Evolutionary conservation across 1,140 invertebrate genomes (phyloP), one percentile per base, ranked within the genome.

Genomic region (Bombyx mandarina): DNA sequence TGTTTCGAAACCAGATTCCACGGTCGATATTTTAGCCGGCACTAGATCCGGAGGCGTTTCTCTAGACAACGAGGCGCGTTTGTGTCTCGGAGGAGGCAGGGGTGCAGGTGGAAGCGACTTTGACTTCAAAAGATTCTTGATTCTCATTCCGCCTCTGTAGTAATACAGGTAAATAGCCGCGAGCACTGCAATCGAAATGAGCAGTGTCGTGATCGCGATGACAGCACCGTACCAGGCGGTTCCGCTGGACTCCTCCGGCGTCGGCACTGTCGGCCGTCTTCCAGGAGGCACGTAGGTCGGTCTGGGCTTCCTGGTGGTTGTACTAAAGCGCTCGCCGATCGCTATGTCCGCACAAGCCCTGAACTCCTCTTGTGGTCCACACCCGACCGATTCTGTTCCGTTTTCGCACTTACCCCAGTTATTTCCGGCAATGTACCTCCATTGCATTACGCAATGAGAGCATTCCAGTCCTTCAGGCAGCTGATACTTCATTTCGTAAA

Each of bases 351-450:
- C 92, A 67, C 96, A 97, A 0, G 94, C 93, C 7, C 95, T 90
- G 73, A 97, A 97, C 73, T 96, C 94, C 75, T 97, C 95, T 79
- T 97, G 95, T 0, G 93, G 92, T 0, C 95, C 95, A 74, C 95
- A 97, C 2, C 94, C 94, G 2, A 96, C 91, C 1, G 90, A 91
- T 45, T 91, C 93, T 46, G 90, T 90, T 2, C 93, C 93, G 68
- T 95, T 92, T 26, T 88, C 89, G 70, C 94, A 95, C 0, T 88
- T 90, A 1, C 93, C 93, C 93, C 93, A 95, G 73, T 94, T 94
- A 69, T 95, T 94, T 1, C 93, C 94, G 50, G 94, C 93, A 49
- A 94, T 89, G 77, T 95, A 95, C 62, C 91, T 89, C 94, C 95
- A 96, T 72, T 96, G 94, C 47, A 96, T 83, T 0, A 96, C 91